Conservation (phyloP, 2,797 vertebrate species). For the Gephyroberyx darwinii region DNA sequence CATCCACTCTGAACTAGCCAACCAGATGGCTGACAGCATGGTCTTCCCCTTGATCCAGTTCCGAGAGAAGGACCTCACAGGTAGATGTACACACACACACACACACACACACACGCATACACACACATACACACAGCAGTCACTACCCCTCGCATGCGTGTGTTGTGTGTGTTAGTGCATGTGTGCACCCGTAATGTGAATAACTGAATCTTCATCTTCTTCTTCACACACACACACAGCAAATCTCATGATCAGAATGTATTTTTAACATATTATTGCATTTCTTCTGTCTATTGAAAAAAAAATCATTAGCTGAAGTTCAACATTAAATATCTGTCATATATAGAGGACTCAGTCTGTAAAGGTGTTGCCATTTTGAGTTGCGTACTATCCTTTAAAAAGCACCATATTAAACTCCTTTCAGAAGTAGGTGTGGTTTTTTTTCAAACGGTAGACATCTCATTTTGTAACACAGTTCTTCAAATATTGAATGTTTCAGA, state of each 20-base stretch:
- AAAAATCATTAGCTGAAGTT: not conserved
- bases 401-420: not conserved
- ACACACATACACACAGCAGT: not conserved
- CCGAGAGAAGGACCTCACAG: conserved; percentile 98
- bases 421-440: too few species aligned
- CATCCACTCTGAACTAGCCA: conserved; percentile 92
- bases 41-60: conserved; percentile 96
- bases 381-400: not conserved
- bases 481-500: conserved; percentile 82
- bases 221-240: too few species aligned
- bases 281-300: not conserved
- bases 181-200: too few species aligned
- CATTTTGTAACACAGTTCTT: conserved; percentile 14
- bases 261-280: not conserved
- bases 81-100: conserved; percentile 72
- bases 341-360: not conserved
- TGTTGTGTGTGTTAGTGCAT: too few species aligned
- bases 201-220: too few species aligned
- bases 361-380: not conserved
- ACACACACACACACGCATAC: not conserved
- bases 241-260: not conserved
- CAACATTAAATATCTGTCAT: not conserved
- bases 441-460: not conserved
- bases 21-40: conserved; percentile 95
- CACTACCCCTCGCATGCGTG: too few species aligned